These are phyloP conservation scores for Conopomorpha cramerella DNA, from an alignment of 1,140 invertebrate species.

Conservation along the genomic window DNA sequence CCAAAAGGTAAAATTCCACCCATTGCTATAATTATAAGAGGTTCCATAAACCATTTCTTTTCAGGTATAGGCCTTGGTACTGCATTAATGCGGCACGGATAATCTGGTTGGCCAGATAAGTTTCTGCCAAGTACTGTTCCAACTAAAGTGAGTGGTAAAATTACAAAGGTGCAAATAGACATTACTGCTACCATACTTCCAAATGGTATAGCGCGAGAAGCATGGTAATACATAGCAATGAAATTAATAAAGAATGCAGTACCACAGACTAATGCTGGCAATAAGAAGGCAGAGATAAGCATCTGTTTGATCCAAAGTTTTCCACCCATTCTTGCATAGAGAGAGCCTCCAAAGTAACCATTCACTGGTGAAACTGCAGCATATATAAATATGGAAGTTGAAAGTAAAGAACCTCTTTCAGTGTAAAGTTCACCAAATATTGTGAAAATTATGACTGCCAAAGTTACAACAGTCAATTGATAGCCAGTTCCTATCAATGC, in stretches of 20 bases:
- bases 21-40: slow-evolving; percentile 89
- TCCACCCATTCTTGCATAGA: slow-evolving; percentile 96
- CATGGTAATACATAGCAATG: slow-evolving; percentile 99
- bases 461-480: slow-evolving; percentile 89
- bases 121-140: slow-evolving; percentile 95
- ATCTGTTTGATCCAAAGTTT: slow-evolving; percentile 98
- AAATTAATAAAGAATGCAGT: slow-evolving; percentile 99
- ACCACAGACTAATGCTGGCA: slow-evolving; percentile 91
- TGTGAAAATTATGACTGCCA: slow-evolving; percentile 93
- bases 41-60: slow-evolving; percentile 99
- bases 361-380: slow-evolving; percentile 96
- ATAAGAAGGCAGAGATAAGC: slow-evolving; percentile 91
- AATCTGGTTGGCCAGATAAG: slow-evolving; percentile 93
- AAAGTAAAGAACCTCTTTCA: slow-evolving; percentile 94
- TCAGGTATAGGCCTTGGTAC: slow-evolving; percentile 98
- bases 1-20: slow-evolving; percentile 98
- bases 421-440: slow-evolving; percentile 98
- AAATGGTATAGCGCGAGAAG: slow-evolving; percentile 97
- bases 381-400: slow-evolving; percentile 98
- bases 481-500: slow-evolving; percentile 94
- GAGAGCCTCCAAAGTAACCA: slow-evolving; percentile 95
- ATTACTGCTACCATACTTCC: slow-evolving; percentile 98
- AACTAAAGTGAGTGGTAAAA: slow-evolving; percentile 93
- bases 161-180: slow-evolving; percentile 97
- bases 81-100: slow-evolving; percentile 97